Base-by-base conservation (phyloP, 2,797 vertebrate species). In the Monodelphis domestica region DNA sequence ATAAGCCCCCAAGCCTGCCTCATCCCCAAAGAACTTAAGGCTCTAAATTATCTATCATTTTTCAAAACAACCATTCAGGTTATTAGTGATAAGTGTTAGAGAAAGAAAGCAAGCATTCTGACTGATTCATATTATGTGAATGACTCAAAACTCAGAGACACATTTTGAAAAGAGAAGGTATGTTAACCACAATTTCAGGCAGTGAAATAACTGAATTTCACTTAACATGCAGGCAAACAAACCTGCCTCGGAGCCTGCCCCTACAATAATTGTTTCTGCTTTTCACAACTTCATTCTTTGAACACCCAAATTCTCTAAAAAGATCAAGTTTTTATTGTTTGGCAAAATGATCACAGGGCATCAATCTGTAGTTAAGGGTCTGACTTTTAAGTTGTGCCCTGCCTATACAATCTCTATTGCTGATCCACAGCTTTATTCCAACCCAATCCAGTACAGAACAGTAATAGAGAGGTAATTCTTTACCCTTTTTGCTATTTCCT, bases 261-360 rank as follows among this genome's bases (percentile, higher is more conserved):
- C 4, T 57, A 12, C 5, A 91, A 78, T 33, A 91, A 26, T 89
- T 89, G 70, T 33, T 56, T 17, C 29, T 56, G 56, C 78, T 87
- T 95, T 89, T 26, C 87, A 55, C 50, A 55, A 5, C 55, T 89
- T 1, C n/a, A 89, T 28, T 95, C 21, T 70, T 5, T 70, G n/a
- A 70, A 70, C 56, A 57, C 9, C 70, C 5, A 54, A 53, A 91
- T 94, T 94, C 12, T 95, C 2, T 59, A 91, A 84, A 55, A 90
- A 29, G 57, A 12, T 26, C 45, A 1, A 5, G 89, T 45, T 96
- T 94, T 51, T 78, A 17, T 54, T 95, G 56, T 45, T 78, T 78
- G 70, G 33, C 38, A 45, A 78, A 78, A 45, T 51, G 10, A 89
- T 29, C 88, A 87, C 55, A 88, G 50, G 17, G 53, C 54, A 93